These are phyloP conservation scores for Limnephilus auricula DNA, from an alignment of 2,888 invertebrate genomes.

Conservation along the genomic window DNA sequence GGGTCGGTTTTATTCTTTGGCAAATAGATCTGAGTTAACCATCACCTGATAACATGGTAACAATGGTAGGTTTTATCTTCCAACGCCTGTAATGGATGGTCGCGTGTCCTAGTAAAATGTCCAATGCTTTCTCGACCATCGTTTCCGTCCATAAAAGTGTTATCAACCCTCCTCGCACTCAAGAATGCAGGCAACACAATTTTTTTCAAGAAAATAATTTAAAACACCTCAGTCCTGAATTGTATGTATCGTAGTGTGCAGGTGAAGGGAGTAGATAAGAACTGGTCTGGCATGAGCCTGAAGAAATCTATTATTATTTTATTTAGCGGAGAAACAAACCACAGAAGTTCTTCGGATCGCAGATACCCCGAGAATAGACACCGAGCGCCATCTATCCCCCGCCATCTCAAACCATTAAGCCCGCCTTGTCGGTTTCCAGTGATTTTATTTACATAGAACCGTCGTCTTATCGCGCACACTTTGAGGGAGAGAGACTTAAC, in stretches of 20 bases:
- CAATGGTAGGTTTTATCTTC: slow-evolving; percentile 15
- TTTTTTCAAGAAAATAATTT: neutral
- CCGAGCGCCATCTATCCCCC: slow-evolving; percentile 64
- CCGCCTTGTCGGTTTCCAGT: slow-evolving; percentile 62
- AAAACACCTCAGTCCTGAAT: neutral
- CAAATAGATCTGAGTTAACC: neutral
- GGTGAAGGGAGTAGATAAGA: neutral
- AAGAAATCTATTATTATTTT: slow-evolving; percentile 35
- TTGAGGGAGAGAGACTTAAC: slow-evolving; percentile 48
- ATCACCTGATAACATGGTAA: slow-evolving; percentile 3
- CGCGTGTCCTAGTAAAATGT: slow-evolving; percentile 50
- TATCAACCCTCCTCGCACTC: slow-evolving; percentile 51
- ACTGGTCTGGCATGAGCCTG: neutral
- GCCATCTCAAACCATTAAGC: slow-evolving; percentile 66
- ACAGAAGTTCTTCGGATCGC: slow-evolving; percentile 46
- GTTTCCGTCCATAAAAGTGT: slow-evolving; percentile 55
- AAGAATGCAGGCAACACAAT: neutral
- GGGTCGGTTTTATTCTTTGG: neutral
- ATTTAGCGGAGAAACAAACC: slow-evolving; percentile 61
- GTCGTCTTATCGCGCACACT: slow-evolving; percentile 41
- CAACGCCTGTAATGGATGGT: slow-evolving; percentile 37
- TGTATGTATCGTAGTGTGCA: neutral
- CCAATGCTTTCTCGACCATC: slow-evolving; percentile 47
- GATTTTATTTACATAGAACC: slow-evolving; percentile 66
- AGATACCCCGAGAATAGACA: slow-evolving; percentile 57